A percentile compares a stretch with the other conserved stretches of the same genome.
These are phyloP conservation scores for Colaptes auratus DNA, from an alignment of 2,113 vertebrate genomes.

Conservation along the genomic window DNA sequence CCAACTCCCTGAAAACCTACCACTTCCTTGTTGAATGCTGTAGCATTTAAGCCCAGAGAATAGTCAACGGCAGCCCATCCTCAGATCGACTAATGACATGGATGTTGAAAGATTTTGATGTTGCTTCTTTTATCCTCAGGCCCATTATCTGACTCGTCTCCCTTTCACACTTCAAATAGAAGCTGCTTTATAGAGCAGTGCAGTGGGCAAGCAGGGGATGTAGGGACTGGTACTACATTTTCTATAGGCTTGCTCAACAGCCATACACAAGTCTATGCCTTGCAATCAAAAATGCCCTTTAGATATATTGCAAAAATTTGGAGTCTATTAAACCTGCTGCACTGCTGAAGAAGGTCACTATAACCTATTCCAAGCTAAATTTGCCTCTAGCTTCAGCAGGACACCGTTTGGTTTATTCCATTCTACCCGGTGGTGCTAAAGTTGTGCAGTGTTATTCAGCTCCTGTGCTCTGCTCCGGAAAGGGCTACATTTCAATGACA, in stretches of 20 bases:
- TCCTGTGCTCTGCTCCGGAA: not conserved
- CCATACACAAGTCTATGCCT: not conserved
- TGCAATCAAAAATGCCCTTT: not conserved
- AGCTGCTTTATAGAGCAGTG: not conserved
- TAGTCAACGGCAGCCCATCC: not conserved
- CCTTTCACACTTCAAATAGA: conserved; percentile 6
- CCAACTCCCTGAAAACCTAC: conserved; percentile 8
- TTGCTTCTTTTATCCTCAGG: conserved; percentile 56
- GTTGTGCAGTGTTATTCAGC: not conserved
- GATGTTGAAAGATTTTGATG: conserved; percentile 55
- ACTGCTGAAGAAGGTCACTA: not conserved
- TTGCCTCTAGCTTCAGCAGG: not conserved
- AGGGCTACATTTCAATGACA: not conserved
- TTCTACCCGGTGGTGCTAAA: not conserved
- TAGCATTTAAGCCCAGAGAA: not conserved
- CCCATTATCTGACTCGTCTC: conserved; percentile 20
- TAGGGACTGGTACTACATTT: not conserved
- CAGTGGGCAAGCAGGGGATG: not conserved
- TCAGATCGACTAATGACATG: conserved; percentile 48
- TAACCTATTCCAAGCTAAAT: not conserved
- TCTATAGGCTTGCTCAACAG: not conserved
- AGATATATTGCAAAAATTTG: not conserved
- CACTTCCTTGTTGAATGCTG: conserved; percentile 7
- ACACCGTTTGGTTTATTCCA: not conserved
- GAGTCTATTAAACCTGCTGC: not conserved